Base-by-base conservation (phyloP, 2,113 vertebrate species). In the Mixornis gularis region DNA sequence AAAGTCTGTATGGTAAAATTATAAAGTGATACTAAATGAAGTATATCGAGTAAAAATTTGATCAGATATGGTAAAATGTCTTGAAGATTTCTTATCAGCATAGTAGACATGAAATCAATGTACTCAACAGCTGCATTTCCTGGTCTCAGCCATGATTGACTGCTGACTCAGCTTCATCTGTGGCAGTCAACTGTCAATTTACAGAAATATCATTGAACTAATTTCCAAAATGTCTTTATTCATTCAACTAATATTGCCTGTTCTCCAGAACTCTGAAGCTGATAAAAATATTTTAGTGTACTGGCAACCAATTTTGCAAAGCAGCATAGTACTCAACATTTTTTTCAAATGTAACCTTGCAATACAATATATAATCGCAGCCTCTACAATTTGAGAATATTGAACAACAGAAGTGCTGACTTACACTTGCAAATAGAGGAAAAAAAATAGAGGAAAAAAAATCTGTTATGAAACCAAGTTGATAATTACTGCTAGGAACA, bases 91-190 rank as follows among this genome's bases (percentile, higher is more conserved):
- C 34, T 62, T 66, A 60, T 40, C 24, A 86, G 17, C 30, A 9
- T 36, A 77, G 77, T 10, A 73, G 29, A 43, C 5, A 21, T 62
- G 10, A 78, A 80, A 73, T 63, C 56, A 86, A n/a, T 65, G 24
- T 13, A 71, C 18, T 85, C 14, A 32, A 26, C 63, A 85, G 58
- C 85, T 87, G 71, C 24, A 32, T 27, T 94, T 89, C 19, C 40
- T 65, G 53, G 64, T 92, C 80, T 86, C 89, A 88, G 21, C 48
- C 24, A 26, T 59, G 64, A 63, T 3, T 94, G 87, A 52, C 70
- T 87, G 79, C 66, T 88, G 91, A 95, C 40, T 95, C 81, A 92
- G 24, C 73, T 91, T 93, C 87, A 71, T 93, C 69, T 92, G 24
- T 90, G 80, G 66, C 16, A 55, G 25, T 71, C 65, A 81, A 73